Evolutionary conservation across 2,113 vertebrate species (phyloP), one percentile per base, ranked within the genome.

Genomic region (Nansenia antarctica): DNA sequence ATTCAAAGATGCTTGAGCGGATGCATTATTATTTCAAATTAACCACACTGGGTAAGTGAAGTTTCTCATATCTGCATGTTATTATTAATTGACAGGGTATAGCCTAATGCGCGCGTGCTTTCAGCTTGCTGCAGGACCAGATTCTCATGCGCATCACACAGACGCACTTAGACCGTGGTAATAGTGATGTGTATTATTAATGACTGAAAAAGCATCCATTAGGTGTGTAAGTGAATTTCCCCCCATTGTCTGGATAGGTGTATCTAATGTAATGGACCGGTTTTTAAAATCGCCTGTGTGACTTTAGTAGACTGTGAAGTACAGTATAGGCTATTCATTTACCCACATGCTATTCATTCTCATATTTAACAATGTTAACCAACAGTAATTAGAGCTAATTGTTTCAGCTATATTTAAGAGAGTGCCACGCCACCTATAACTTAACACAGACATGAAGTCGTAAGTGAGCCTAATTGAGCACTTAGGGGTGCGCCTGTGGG

Each of bases 1-100:
- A n/a, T 26, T 42, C 30, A 24, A 85, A 61, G 80, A 88, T 87
- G 87, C 69, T 62, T 32, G 27, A 20, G 59, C 52, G 14, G n/a
- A 62, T 49, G 11, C 69, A 3, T 0, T 70, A 3, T 0, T 70
- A 2, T 66, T 70, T 82, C 62, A 30, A 32, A 24, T 34, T 20
- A n/a, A 37, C 81, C 32, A 53, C 76, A 22, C 27, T 26, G 14
- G 85, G 89, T 90, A 39, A 85, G 89, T 89, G 67, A 52, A 22
- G n/a, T 4, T 24, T 55, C 4, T 55, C 9, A 9, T 12, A 27
- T 55, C 12, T 27, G 24, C 24, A 55, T 55, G 24, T 55, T 55
- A 27, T 24, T 55, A 27, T 55, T 26, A 55, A 12, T 5, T 18
- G 12, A 42, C 39, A 18, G 15, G 18, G n/a, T 8, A 20, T n/a